Base-by-base conservation (phyloP, 2,113 vertebrate species). In the Boleophthalmus pectinirostris region DNA sequence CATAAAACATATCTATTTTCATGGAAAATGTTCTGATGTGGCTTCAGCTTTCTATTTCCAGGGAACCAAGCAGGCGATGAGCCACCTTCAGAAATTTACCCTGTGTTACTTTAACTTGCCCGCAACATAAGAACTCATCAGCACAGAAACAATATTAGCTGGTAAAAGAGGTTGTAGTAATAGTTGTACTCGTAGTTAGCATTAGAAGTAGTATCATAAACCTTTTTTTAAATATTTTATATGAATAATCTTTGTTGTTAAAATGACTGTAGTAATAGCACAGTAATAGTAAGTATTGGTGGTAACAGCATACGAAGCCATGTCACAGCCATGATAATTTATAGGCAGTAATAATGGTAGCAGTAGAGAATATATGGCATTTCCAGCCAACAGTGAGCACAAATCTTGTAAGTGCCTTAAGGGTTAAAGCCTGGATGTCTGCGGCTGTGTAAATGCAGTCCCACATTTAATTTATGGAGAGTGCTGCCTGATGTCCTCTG, bases 381-480 rank as follows among this genome's bases (percentile, higher is more conserved):
- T 66, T 66, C 35, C 18, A 45, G 9, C 54, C 56, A 61, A 8
- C 23, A 21, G 69, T 63, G 33, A 43, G 24, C 47, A 38, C 51
- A 33, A 73, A 53, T 63, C 20, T 10, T 5, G 49, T 53, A 21
- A n/a, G 69, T 29, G 58, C 68, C 72, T 70, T 3, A 77, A 76
- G 49, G 81, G 78, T 80, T 84, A 80, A 85, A 72, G 46, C 61
- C 60, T 70, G 75, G 70, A 45, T 45, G 66, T 46, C 61, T 70
- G 64, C 70, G 70, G 68, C 70, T 35, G 73, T 75, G 83, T 84
- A 83, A 87, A 85, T 80, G 84, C 79, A 85, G 73, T 74, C 70
- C 76, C 66, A 73, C 76, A 79, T 85, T 82, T 88, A 87, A 92
- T 92, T 92, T 88, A 87, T 92, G 81, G 84, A 85, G 73, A 82